Percentiles rank a stretch among this genome's conserved stretches.
phyloP scores from a whole-genome alignment of 2,113 vertebrate species.

The Scalopus aquaticus region DNA sequence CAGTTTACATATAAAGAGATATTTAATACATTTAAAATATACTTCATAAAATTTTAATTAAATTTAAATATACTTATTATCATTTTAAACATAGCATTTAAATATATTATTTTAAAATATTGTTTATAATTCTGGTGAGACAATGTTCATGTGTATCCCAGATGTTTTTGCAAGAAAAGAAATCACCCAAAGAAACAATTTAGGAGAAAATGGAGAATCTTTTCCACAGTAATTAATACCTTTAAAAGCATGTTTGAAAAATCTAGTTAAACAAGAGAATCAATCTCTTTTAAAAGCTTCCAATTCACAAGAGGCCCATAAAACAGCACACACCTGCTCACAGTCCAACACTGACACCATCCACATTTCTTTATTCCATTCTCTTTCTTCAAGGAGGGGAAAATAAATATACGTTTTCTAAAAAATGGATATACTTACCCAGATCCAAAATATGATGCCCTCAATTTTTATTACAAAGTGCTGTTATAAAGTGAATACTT shows the following conservation, averaged over 20 bases:
- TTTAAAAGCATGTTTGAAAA: conserved; percentile 79
- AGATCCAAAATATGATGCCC: background rate
- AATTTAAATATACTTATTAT: background rate
- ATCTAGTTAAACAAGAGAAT: conserved; percentile 75
- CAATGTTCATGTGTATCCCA: conserved; percentile 63
- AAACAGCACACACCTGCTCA: conserved; percentile 66
- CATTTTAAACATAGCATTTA: conserved; percentile 43
- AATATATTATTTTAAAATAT: conserved; percentile 35
- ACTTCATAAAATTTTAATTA: background rate
- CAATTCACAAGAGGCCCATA: conserved; percentile 64
- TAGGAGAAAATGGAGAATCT: conserved; percentile 72
- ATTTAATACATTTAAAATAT: background rate
- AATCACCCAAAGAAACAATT: conserved; percentile 72
- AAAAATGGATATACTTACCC: background rate
- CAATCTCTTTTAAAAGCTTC: conserved; percentile 80
- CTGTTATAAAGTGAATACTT: conserved; percentile 41
- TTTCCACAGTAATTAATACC: conserved; percentile 75
- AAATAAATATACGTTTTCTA: conserved; percentile 35
- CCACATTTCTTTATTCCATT: conserved; percentile 18
- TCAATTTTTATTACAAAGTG: conserved; percentile 26
- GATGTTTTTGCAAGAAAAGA: conserved; percentile 65
- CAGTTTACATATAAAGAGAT: conserved; percentile 25
- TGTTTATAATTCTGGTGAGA: conserved; percentile 52
- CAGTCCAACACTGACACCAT: conserved; percentile 21
- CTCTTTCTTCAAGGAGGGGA: background rate